phyloP scores from a whole-genome alignment of 2,797 vertebrate species.

The Parauchenoglanis ngamensis region DNA sequence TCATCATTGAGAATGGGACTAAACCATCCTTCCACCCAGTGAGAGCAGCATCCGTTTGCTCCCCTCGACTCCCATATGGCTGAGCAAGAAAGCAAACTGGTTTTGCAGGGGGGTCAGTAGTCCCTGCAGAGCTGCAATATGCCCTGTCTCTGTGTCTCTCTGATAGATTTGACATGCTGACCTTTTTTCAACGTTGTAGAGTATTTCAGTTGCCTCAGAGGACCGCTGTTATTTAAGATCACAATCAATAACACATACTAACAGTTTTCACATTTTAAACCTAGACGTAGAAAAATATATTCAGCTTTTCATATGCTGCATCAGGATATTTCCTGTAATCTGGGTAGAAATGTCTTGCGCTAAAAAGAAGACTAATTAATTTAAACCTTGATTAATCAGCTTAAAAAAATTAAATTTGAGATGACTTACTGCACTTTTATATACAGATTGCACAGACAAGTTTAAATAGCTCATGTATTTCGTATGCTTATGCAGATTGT shows the following conservation, averaged over 20 bases:
- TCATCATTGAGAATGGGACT: not conserved
- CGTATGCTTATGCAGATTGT: too few species aligned
- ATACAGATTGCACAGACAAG: not conserved
- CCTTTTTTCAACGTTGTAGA: constrained; percentile 11
- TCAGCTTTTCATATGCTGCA: not conserved
- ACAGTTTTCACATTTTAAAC: not conserved
- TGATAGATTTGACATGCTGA: constrained; percentile 15
- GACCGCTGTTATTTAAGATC: constrained; percentile 16
- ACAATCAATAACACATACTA: not conserved
- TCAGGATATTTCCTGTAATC: not conserved
- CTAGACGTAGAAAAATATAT: not conserved
- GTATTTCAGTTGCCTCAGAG: not conserved
- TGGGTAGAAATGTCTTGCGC: not conserved
- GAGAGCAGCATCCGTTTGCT: not conserved
- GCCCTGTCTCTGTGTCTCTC: not conserved
- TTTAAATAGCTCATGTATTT: not conserved
- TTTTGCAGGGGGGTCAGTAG: not conserved
- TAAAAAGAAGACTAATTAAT: not conserved
- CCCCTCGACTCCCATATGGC: not conserved
- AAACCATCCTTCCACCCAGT: not conserved
- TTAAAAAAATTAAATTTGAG: not conserved
- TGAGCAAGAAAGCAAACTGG: not conserved
- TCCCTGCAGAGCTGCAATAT: constrained; percentile 7
- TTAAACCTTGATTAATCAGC: not conserved
- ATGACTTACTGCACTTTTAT: not conserved